Evolutionary conservation across 2,113 vertebrate genomes (phyloP).

Genomic region (Gorsachius goisagi): DNA sequence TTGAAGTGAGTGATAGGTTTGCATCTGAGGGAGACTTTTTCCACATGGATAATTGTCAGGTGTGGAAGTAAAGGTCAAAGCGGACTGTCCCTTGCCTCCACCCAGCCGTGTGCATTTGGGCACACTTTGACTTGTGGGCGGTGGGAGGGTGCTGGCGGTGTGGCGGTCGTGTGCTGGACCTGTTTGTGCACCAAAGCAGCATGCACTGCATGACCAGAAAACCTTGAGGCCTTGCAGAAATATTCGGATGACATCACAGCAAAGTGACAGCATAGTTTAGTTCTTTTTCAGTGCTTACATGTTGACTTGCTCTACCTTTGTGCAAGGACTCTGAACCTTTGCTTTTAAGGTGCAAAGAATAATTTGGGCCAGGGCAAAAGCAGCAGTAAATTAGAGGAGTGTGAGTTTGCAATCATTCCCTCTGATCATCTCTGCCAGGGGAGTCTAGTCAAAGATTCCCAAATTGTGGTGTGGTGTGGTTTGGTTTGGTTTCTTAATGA

Average conservation of each 20-base stretch:
- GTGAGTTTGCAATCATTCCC: neutral
- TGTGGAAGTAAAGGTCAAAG: neutral
- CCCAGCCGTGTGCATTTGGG: neutral
- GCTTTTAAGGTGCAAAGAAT: neutral
- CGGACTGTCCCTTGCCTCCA: neutral
- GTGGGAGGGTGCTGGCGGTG: neutral
- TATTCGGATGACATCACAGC: neutral
- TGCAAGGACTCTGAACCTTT: neutral
- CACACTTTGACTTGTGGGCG: rapidly evolving
- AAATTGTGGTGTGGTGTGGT: slow-evolving; percentile 21
- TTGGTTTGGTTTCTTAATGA: slow-evolving; percentile 57
- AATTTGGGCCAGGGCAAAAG: neutral
- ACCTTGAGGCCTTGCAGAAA: neutral
- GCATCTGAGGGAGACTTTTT: neutral
- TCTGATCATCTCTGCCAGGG: slow-evolving; percentile 14
- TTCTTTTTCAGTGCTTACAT: neutral
- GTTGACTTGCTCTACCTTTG: neutral
- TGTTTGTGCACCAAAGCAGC: neutral
- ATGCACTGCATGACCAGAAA: neutral
- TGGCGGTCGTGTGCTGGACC: rapidly evolving
- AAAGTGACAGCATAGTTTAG: neutral
- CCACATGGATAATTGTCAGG: neutral
- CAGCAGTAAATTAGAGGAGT: slow-evolving; percentile 16
- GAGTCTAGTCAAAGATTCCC: slow-evolving; percentile 49
- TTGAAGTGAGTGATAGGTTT: neutral